These are phyloP conservation scores for Pantala flavescens DNA, from an alignment of 1,140 invertebrate genomes.

Conservation along the genomic window DNA sequence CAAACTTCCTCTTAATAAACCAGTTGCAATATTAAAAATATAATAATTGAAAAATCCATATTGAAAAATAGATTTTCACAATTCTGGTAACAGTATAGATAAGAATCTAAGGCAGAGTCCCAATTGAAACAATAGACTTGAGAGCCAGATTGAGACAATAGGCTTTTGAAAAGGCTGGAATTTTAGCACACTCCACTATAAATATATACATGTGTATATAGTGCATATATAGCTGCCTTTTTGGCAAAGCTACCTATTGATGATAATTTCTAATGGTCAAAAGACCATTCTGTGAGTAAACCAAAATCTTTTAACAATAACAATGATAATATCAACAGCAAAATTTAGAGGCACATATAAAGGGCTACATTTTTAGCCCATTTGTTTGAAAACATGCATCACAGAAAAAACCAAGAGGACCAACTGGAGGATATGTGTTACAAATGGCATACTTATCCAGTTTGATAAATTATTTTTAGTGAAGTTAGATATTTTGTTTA, in stretches of 20 bases:
- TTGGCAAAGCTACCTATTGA: no score
- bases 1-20: slow-evolving; percentile 1
- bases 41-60: slow-evolving; percentile 1
- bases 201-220: background rate
- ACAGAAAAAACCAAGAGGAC: background rate
- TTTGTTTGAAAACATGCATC: background rate
- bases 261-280: no score
- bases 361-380: background rate
- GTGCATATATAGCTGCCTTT: no score
- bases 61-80: slow-evolving; percentile 1
- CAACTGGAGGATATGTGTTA: background rate
- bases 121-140: background rate
- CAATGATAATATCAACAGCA: background rate
- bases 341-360: background rate
- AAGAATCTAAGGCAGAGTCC: background rate
- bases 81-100: background rate
- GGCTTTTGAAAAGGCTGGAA: background rate
- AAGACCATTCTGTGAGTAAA: no score
- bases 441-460: background rate
- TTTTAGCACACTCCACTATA: background rate
- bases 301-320: background rate
- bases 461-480: background rate
- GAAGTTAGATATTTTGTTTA: no score
- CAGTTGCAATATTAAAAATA: slow-evolving; percentile 7
- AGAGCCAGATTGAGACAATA: background rate